Evolutionary conservation across 2,797 vertebrate genomes (phyloP).

Genomic region (Apogon talboti): DNA sequence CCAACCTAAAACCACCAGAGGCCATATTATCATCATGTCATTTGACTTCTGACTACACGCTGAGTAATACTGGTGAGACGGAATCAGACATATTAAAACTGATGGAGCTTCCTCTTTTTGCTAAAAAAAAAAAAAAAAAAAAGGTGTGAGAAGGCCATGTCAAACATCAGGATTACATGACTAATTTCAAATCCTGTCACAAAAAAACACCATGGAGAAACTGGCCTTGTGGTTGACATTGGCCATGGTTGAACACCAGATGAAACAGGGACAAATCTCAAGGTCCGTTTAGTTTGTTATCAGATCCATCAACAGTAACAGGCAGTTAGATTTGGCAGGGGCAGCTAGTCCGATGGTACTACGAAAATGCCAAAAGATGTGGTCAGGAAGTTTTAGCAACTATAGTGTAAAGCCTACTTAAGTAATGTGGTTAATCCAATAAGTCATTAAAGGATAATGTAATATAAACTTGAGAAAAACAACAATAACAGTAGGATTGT

Average conservation of each 20-base stretch:
- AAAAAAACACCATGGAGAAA: background rate
- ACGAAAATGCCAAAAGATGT: slow-evolving; percentile 20
- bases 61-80: slow-evolving; percentile 63
- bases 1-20: slow-evolving; percentile 2
- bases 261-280: slow-evolving; percentile 26
- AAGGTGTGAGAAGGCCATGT: background rate
- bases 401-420: background rate
- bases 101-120: slow-evolving; percentile 36
- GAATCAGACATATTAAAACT: slow-evolving; percentile 28
- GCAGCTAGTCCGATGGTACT: slow-evolving; percentile 3
- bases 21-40: slow-evolving; percentile 50
- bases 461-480: slow-evolving; percentile 11
- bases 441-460: background rate
- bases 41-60: slow-evolving; percentile 64
- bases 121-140: background rate
- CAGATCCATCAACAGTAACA: slow-evolving; percentile 9
- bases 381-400: background rate
- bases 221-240: slow-evolving; percentile 28
- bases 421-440: background rate
- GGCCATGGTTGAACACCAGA: slow-evolving; percentile 6
- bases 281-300: slow-evolving; percentile 38
- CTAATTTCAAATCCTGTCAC: slow-evolving; percentile 14
- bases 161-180: slow-evolving; percentile 29
- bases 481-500: slow-evolving; percentile 31
- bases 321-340: background rate